Evolutionary conservation across 1,140 invertebrate genomes (phyloP).

Genomic region (Sitobion miscanthi): DNA sequence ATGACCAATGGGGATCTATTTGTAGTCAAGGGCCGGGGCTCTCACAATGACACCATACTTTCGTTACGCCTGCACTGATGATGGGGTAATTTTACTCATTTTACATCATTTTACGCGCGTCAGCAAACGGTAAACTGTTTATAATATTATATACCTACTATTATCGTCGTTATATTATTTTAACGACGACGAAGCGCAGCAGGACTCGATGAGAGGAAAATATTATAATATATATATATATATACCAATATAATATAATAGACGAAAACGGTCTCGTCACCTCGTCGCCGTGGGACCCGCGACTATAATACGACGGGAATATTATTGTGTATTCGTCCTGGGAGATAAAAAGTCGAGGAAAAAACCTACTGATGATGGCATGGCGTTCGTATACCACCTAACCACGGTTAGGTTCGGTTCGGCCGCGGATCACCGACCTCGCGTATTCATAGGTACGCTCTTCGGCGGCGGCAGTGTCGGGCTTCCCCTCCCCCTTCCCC

Average conservation of each 20-base stretch:
- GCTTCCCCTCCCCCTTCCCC: background rate
- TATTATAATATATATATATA: background rate
- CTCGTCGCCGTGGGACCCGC: background rate
- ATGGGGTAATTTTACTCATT: background rate
- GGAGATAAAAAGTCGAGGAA: background rate
- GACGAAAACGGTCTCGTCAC: slow-evolving; percentile 29
- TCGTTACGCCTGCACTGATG: background rate
- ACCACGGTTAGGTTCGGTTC: background rate
- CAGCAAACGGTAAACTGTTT: background rate
- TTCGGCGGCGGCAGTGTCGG: background rate
- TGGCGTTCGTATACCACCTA: background rate
- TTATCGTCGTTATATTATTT: background rate
- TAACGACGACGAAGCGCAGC: background rate
- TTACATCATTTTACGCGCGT: too few species aligned
- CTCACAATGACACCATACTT: background rate
- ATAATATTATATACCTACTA: background rate
- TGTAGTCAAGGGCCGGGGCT: too few species aligned
- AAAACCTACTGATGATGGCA: background rate
- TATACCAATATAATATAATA: background rate
- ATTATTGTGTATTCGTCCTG: background rate
- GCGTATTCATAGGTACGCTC: background rate
- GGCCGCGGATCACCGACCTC: slow-evolving; percentile 37
- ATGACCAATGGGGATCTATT: too few species aligned
- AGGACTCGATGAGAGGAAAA: background rate
- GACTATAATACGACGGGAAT: background rate